phyloP scores from a whole-genome alignment of 2,888 invertebrate species.

The Pogonocherus hispidulus region DNA sequence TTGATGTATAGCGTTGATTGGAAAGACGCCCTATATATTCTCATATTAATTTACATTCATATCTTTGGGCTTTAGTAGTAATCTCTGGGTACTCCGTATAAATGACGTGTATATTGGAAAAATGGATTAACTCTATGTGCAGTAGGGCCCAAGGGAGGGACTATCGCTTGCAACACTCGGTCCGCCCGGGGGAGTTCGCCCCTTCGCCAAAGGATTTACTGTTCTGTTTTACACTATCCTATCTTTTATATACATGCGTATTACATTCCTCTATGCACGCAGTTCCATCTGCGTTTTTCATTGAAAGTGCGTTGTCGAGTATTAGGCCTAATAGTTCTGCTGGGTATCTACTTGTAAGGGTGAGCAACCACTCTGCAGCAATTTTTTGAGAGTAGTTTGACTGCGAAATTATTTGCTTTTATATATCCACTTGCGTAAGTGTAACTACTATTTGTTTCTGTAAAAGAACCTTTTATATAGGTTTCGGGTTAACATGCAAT shows the following conservation, averaged over 20 bases:
- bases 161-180: slow-evolving; percentile 66
- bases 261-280: slow-evolving; percentile 27
- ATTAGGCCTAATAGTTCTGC: slow-evolving; percentile 26
- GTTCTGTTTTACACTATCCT: slow-evolving; percentile 50
- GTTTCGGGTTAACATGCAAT: too few species aligned
- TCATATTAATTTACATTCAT: slow-evolving; percentile 54
- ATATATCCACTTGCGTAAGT: too few species aligned
- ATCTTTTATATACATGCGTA: slow-evolving; percentile 47
- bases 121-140: slow-evolving; percentile 65
- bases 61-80: slow-evolving; percentile 55
- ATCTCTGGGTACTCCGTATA: slow-evolving; percentile 64
- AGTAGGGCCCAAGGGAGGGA: slow-evolving; percentile 63
- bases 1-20: slow-evolving; percentile 23
- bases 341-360: neutral
- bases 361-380: too few species aligned
- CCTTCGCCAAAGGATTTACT: slow-evolving; percentile 51
- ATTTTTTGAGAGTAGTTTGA: too few species aligned
- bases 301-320: slow-evolving; percentile 38
- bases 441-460: too few species aligned
- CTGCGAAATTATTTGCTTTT: too few species aligned
- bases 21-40: slow-evolving; percentile 40
- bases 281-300: slow-evolving; percentile 40
- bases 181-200: slow-evolving; percentile 55
- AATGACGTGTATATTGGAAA: slow-evolving; percentile 68
- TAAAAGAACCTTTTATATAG: too few species aligned